Conservation (phyloP, 2,113 vertebrate genomes). For the Saccopteryx leptura region DNA sequence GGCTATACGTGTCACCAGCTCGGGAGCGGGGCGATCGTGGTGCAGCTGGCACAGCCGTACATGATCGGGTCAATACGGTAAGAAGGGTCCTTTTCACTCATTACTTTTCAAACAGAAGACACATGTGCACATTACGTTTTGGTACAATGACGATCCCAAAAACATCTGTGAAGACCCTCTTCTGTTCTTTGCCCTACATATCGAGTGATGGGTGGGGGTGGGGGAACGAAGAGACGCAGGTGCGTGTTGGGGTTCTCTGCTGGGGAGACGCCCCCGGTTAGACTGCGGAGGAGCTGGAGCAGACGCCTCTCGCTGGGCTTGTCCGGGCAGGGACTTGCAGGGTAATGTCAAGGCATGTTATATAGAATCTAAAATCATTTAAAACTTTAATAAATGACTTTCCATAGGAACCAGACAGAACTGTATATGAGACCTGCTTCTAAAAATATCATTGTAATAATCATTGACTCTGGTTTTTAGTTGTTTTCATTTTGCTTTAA, state of each 20-base stretch:
- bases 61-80: conserved; percentile 95
- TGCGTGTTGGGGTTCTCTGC: not conserved
- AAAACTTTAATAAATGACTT: conserved; percentile 30
- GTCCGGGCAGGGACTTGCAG: not conserved
- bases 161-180: not conserved
- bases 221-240: not conserved
- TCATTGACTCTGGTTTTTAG: conserved; percentile 29
- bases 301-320: not conserved
- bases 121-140: not conserved
- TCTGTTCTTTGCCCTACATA: conserved; percentile 39
- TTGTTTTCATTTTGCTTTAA: conserved; percentile 42
- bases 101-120: conserved; percentile 21
- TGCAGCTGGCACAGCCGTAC: conserved; percentile 98
- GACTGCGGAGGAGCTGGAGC: not conserved
- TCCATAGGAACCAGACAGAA: not conserved
- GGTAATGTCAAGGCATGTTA: not conserved
- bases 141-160: not conserved
- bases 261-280: not conserved
- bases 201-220: not conserved
- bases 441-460: conserved; percentile 1
- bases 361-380: conserved; percentile 50
- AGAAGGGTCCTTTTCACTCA: conserved; percentile 75
- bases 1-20: conserved; percentile 99
- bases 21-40: conserved; percentile 97
- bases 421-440: conserved; percentile 3